Evolutionary conservation across 2,888 invertebrate genomes (phyloP).

Genomic region (Parnassius smintheus): DNA sequence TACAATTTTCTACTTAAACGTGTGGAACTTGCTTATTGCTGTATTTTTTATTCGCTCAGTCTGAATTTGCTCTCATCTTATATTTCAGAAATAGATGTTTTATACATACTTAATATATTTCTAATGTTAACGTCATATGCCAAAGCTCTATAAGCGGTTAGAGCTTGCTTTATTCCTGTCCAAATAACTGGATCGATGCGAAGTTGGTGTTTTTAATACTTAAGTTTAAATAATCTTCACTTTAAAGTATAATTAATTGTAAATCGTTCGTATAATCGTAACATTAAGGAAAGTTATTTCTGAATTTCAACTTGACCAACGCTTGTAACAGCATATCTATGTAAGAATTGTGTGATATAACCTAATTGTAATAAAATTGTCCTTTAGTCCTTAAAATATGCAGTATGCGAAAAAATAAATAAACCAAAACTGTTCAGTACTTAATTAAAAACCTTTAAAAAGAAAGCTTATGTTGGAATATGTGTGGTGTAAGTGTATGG

Average conservation of each 20-base stretch:
- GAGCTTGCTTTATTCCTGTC: constrained; percentile 11
- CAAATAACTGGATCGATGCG: constrained; percentile 3
- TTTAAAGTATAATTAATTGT: constrained; percentile 10
- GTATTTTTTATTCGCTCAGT: constrained; percentile 11
- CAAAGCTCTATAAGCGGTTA: constrained; percentile 9
- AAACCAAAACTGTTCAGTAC: constrained; percentile 75
- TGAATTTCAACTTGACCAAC: constrained; percentile 68
- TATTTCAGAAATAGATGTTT: constrained; percentile 9
- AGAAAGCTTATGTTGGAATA: constrained; percentile 55
- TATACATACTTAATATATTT: neutral
- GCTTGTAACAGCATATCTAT: constrained; percentile 78
- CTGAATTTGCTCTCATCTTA: neutral
- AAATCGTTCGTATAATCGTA: constrained; percentile 2
- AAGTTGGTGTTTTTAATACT: constrained; percentile 27
- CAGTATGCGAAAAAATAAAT: constrained; percentile 50
- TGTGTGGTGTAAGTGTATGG: constrained; percentile 44
- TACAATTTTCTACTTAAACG: neutral
- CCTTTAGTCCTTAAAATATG: constrained; percentile 56
- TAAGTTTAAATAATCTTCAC: constrained; percentile 28
- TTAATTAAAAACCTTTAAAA: constrained; percentile 66
- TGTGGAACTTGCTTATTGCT: constrained; percentile 9
- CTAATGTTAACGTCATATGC: constrained; percentile 17
- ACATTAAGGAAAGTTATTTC: constrained; percentile 32
- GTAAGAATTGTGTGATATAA: constrained; percentile 79
- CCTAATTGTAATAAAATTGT: constrained; percentile 72